Base-by-base conservation (phyloP, 2,888 invertebrate genomes). In the Tanypteryx hageni region DNA sequence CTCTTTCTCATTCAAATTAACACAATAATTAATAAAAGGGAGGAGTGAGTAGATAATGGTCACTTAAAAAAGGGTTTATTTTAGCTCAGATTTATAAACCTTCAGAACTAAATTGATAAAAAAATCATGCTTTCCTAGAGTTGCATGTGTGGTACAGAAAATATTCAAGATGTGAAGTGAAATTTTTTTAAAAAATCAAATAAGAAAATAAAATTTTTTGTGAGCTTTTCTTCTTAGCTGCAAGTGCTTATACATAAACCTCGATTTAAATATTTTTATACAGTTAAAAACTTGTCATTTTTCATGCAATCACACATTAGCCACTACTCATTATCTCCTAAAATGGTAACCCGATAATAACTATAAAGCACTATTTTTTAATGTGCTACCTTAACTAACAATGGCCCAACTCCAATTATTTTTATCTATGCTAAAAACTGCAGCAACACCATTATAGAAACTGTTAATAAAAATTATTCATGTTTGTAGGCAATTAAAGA, bases 21-120 rank as follows among this genome's bases (percentile, higher is more conserved):
- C 64, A 89, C 31, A 31, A 89, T 13, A 27, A 64, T 61, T 86
- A 59, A 61, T 59, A 14, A 86, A 0, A 61, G 86, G 89, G 89
- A 89, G 89, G 89, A 89, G 89, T 89, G 86, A 86, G 86, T 86
- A 44, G 44, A 64, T 89, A 89, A 64, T 89, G 89, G 64, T 64
- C 89, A 89, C 64, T 89, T 89, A 14, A 64, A 89, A 31, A 89
- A 68, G 31, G 64, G 56, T 81, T 58, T 56, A 92, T 44, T n/a
- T 56, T 85, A 85, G 85, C 85, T 85, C 76, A 27, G 13, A 76
- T 27, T 76, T 76, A 10, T 27, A 68, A 76, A 76, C 22, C 76
- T 76, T 89, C 89, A 64, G 64, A 89, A 89, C 89, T 89, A 89
- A 64, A 56, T 57, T 85, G 58, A 31, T 68, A 31, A 84, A 92